These are phyloP conservation scores for Stichopus horrens DNA, from an alignment of 53 echinoderm and acorn worm species.

Conservation along the genomic window DNA sequence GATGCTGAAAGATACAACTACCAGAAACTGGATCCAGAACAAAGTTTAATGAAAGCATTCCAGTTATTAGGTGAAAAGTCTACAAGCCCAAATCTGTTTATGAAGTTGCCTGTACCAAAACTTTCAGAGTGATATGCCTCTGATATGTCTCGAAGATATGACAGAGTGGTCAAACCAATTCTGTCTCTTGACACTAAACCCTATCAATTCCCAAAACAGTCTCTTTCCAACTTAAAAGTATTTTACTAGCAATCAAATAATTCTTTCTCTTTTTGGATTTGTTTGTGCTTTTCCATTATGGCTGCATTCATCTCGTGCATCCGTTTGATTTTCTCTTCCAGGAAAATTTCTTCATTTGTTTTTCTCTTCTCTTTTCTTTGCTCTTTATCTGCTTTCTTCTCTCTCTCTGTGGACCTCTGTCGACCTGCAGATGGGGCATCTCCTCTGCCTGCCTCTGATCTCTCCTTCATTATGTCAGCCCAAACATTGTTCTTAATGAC, in stretches of 20 bases:
- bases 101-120: no score
- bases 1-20: no score
- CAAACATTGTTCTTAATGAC: slow-evolving; percentile 45
- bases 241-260: slow-evolving; percentile 64
- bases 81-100: no score
- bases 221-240: not conserved
- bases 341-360: not conserved
- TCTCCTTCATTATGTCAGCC: slow-evolving; percentile 32
- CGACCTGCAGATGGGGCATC: not conserved
- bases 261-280: slow-evolving; percentile 91
- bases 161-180: no score
- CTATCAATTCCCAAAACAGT: no score
- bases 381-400: slow-evolving; percentile 15
- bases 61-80: no score
- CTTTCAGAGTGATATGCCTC: no score
- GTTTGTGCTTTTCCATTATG: slow-evolving; percentile 77
- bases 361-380: slow-evolving; percentile 41
- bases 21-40: no score
- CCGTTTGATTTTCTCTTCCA: slow-evolving; percentile 73
- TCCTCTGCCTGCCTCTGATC: not conserved
- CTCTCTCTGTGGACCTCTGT: slow-evolving; percentile 11
- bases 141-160: no score
- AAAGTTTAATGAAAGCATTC: no score
- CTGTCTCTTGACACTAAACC: no score
- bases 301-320: slow-evolving; percentile 91